These are phyloP conservation scores for Masticophis lateralis DNA, from an alignment of 2,797 vertebrate genomes.

Conservation along the genomic window DNA sequence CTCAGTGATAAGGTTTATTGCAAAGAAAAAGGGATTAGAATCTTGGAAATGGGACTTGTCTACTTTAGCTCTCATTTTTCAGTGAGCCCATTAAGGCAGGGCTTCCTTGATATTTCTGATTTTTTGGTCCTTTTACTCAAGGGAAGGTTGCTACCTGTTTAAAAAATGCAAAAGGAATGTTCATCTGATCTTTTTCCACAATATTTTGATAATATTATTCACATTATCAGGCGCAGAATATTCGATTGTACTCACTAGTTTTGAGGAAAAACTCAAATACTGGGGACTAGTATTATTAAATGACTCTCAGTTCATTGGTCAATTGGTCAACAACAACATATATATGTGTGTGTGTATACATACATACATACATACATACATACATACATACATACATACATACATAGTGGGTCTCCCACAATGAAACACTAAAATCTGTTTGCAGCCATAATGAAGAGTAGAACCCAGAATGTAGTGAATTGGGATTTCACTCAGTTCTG, in stretches of 20 bases:
- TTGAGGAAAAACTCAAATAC: background rate
- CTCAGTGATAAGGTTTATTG: background rate
- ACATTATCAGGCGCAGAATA: background rate
- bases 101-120: background rate
- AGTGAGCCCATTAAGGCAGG: background rate
- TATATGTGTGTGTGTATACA: background rate
- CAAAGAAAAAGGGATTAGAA: background rate
- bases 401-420: too few relatives aligned
- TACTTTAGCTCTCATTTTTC: background rate
- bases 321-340: background rate
- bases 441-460: too few relatives aligned
- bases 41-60: background rate
- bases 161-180: background rate
- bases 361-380: too few relatives aligned
- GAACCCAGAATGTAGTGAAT: too few relatives aligned
- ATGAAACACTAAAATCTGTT: too few relatives aligned
- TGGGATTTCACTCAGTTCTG: too few relatives aligned
- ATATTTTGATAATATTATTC: background rate
- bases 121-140: background rate
- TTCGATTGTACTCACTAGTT: background rate
- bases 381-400: too few relatives aligned
- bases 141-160: background rate
- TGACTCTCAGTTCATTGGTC: background rate
- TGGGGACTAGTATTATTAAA: background rate
- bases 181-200: background rate